Base-by-base conservation (phyloP, 2,113 vertebrate species). In the Perca flavescens region DNA sequence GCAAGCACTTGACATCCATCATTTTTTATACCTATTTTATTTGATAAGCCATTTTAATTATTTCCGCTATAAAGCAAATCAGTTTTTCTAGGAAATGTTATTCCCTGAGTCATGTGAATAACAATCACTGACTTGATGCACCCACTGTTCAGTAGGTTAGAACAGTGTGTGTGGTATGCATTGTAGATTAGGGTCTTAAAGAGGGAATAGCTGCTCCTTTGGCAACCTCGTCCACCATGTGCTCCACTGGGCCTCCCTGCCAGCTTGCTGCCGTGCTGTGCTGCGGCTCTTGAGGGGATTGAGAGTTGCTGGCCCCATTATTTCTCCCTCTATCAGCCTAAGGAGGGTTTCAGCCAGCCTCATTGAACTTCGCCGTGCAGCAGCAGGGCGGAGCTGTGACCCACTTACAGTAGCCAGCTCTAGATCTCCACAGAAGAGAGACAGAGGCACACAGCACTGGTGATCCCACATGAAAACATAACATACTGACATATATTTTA, bases 311-410 rank as follows among this genome's bases (percentile, higher is more conserved):
- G 92, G 84, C 90, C 92, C 87, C 88, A 91, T 92, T 93, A 90
- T 91, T 91, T 91, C 91, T 86, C 87, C 92, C 87, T 87, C 87
- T 89, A 92, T 93, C 92, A 92, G 90, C 86, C 91, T 87, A 82
- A 90, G 88, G 88, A 92, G 52, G 85, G 83, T 78, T 91, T 92
- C 84, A 91, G 82, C 25, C 74, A 1, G 74, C 66, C 85, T 89
- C 86, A 83, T n/a, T 84, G 75, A 86, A 77, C 78, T 80, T 61
- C 28, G 17, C 60, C 47, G 49, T n/a, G 76, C 86, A 71, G 77
- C 64, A 64, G 67, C 49, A 69, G 83, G 74, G 79, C 28, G 56
- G 81, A 88, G 79, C 82, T 56, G 70, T 93, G 91, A 91, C 92
- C 91, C 91, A 90, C 83, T 90, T 93, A 81, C 78, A 75, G 74